Conservation (phyloP, 2,113 vertebrate genomes). For the Chamaea fasciata region DNA sequence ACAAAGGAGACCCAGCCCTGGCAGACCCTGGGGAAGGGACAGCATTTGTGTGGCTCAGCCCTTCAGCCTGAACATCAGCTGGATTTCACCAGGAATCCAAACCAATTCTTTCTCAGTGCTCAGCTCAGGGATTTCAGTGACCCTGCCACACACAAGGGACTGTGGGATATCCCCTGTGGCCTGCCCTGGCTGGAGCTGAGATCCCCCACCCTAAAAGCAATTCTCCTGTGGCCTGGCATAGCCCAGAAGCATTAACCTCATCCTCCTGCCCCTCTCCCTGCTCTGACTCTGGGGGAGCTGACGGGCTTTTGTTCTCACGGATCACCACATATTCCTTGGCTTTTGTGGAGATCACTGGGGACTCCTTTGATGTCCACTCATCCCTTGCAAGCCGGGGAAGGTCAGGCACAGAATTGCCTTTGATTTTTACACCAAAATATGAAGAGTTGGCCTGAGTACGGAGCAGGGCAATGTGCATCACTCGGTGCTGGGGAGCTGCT, state of each 20-base stretch:
- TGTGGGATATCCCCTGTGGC: background rate
- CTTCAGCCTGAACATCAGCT: background rate
- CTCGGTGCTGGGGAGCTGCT: background rate
- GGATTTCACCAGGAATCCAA: background rate
- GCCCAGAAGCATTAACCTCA: background rate
- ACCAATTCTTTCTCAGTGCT: background rate
- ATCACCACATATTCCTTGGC: background rate
- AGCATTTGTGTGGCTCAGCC: background rate
- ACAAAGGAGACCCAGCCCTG: background rate
- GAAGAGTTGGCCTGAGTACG: background rate
- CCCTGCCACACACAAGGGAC: background rate
- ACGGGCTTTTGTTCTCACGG: background rate
- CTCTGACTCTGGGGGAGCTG: background rate
- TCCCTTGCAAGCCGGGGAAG: constrained; percentile 4
- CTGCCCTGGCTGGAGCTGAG: background rate
- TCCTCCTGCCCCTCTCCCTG: background rate
- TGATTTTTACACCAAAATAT: background rate
- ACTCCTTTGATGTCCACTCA: constrained; percentile 34
- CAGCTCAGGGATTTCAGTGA: background rate
- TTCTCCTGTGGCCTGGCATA: background rate
- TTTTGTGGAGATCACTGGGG: background rate
- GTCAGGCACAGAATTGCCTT: constrained; percentile 10
- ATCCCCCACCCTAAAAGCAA: background rate
- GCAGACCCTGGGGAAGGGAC: background rate
- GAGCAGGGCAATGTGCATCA: background rate